These are phyloP conservation scores for Indicator maculatus DNA, from an alignment of 2,113 vertebrate species.

Conservation along the genomic window DNA sequence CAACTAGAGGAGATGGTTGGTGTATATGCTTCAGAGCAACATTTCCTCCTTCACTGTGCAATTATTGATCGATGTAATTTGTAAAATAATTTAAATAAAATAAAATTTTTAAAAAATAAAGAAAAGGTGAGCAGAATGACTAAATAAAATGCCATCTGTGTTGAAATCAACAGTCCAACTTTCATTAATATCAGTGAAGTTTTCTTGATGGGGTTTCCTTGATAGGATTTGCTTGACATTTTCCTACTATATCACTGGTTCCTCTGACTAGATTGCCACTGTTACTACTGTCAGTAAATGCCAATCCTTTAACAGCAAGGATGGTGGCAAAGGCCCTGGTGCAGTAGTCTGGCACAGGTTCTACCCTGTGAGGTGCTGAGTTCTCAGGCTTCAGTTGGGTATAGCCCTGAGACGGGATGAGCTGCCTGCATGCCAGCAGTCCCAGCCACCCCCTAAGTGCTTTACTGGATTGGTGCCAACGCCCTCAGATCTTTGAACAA, in stretches of 20 bases:
- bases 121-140: too few species aligned
- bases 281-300: neutral
- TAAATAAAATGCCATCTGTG: accelerated
- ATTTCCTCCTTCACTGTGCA: neutral
- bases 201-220: neutral
- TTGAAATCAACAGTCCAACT: neutral
- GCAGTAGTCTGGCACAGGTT: neutral
- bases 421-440: neutral
- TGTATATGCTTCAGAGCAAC: neutral
- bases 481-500: neutral
- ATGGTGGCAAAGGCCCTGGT: neutral
- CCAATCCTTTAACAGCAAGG: neutral
- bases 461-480: constrained; percentile 16
- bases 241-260: neutral
- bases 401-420: neutral
- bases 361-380: neutral
- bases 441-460: neutral
- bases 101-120: too few species aligned
- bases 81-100: neutral
- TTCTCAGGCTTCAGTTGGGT: neutral
- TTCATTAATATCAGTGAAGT: neutral
- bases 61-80: neutral
- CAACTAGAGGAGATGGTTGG: neutral
- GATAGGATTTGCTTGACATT: neutral
- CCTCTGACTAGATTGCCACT: neutral